Conservation (phyloP, 2,113 vertebrate species). For the Saimiri boliviensis region DNA sequence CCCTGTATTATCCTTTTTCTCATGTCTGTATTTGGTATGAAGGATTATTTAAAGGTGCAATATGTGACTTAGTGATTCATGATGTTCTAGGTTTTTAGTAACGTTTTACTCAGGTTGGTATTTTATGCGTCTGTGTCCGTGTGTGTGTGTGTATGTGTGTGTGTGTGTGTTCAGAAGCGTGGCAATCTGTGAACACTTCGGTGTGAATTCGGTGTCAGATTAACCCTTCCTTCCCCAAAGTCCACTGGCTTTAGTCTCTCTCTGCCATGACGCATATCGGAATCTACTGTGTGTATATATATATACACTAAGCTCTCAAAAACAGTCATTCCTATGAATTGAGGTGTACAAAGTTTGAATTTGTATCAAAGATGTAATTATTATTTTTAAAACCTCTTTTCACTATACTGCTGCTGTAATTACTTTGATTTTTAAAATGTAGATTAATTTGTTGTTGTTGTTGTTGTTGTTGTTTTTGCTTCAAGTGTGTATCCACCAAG, state of each 20-base stretch:
- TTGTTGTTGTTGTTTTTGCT: conserved; percentile 47
- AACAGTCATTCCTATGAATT: conserved; percentile 75
- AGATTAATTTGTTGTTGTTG: conserved; percentile 48
- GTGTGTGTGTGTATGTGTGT: conserved; percentile 43
- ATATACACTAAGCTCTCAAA: conserved; percentile 71
- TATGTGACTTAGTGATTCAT: conserved; percentile 87
- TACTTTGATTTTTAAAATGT: conserved; percentile 76
- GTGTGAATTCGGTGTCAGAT: conserved; percentile 77
- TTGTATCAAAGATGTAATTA: conserved; percentile 83
- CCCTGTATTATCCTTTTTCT: conserved; percentile 55
- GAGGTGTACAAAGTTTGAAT: conserved; percentile 79
- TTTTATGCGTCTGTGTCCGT: conserved; percentile 79
- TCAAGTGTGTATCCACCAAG: conserved; percentile 74
- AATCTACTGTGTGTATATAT: conserved; percentile 81
- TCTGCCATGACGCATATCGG: conserved; percentile 72
- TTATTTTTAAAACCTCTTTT: conserved; percentile 81
- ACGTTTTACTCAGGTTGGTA: conserved; percentile 89
- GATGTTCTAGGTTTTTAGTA: conserved; percentile 84
- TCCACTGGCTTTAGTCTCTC: conserved; percentile 81
- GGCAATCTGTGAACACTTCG: conserved; percentile 81
- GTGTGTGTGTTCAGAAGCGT: conserved; percentile 70
- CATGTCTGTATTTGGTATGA: conserved; percentile 82
- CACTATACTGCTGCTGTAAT: conserved; percentile 86
- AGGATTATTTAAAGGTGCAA: conserved; percentile 90
- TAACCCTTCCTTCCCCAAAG: conserved; percentile 60